Base-by-base conservation (phyloP, 2,797 vertebrate genomes). In the Phalloptychus januarius region DNA sequence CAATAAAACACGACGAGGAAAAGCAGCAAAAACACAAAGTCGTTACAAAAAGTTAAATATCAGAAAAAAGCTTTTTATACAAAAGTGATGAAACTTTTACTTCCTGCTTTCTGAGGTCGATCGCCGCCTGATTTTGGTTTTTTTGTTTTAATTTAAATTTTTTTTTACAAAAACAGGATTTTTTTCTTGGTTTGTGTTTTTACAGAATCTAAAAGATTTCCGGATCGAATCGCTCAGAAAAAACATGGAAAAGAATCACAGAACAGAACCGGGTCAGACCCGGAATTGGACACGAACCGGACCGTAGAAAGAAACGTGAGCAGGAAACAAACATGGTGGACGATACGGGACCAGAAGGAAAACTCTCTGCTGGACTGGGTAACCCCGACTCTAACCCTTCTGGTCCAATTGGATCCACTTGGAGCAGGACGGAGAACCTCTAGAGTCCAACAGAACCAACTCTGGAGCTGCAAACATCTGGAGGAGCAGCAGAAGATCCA, bases 131-230 rank as follows among this genome's bases (percentile, higher is more conserved):
- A 25, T 71, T 74, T 33, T 78, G 81, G 89, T 88, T 75, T 92
- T 92, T 93, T 86, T 86, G 92, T 93, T 94, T 95, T 71, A n/a
- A 77, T 84, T 88, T 89, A 72, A 63, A 89, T 94, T 89, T 33
- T 61, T 65, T 93, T 93, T 94, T 95, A 96, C 92, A 95, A 95
- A 95, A 95, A 94, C 92, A 90, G 85, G 90, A 89, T 90, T 85
- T 84, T 90, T 86, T 82, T 90, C 85, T 87, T 89, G 75, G 90
- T 94, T 90, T 93, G 87, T 94, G 91, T 94, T 94, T 95, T 93
- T 95, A 95, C 94, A 95, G 95, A 92, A 95, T 96, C 95, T 94
- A 96, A 95, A 96, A 95, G 94, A 96, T 94, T 95, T 96, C 93
- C 93, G 92, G 87, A 90, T 92, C 93, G 93, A 94, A 94, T 93